Percentiles rank a stretch among this genome's conserved stretches.
Evolutionary conservation across 2,888 invertebrate species (phyloP).

Genomic region (Alsophila aescularia): DNA sequence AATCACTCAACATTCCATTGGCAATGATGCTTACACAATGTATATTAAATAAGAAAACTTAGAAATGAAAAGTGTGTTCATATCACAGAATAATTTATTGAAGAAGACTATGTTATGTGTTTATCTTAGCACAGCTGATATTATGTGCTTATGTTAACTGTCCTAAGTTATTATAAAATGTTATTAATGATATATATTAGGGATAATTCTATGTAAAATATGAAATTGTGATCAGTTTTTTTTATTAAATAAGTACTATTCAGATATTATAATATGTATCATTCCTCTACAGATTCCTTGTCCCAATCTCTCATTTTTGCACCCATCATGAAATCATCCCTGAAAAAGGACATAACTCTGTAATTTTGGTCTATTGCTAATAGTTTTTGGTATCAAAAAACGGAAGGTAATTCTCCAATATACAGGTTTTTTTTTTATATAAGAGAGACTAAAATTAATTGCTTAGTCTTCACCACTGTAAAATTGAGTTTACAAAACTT

Average conservation of each 20-base stretch:
- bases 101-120: background rate
- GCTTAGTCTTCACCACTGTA: too few species aligned
- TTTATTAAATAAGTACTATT: background rate
- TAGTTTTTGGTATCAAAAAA: background rate
- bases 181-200: background rate
- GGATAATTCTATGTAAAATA: background rate
- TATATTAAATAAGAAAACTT: slow-evolving; percentile 54
- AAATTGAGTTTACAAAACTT: too few species aligned
- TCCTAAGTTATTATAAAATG: background rate
- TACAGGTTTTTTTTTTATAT: too few species aligned
- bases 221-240: background rate
- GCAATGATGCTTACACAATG: slow-evolving; percentile 77
- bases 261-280: slow-evolving; percentile 30
- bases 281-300: slow-evolving; percentile 86
- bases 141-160: too few species aligned
- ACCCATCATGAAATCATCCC: slow-evolving; percentile 95
- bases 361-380: background rate
- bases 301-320: slow-evolving; percentile 97
- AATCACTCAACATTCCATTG: slow-evolving; percentile 87
- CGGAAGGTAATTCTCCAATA: too few species aligned
- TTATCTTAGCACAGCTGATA: background rate
- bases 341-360: slow-evolving; percentile 60
- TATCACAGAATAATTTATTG: too few species aligned
- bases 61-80: background rate
- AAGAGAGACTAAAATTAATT: too few species aligned